Percentiles rank a stretch among this genome's conserved stretches.
These are phyloP conservation scores for Protophormia terraenovae DNA, from an alignment of 2,888 invertebrate genomes.

Conservation along the genomic window DNA sequence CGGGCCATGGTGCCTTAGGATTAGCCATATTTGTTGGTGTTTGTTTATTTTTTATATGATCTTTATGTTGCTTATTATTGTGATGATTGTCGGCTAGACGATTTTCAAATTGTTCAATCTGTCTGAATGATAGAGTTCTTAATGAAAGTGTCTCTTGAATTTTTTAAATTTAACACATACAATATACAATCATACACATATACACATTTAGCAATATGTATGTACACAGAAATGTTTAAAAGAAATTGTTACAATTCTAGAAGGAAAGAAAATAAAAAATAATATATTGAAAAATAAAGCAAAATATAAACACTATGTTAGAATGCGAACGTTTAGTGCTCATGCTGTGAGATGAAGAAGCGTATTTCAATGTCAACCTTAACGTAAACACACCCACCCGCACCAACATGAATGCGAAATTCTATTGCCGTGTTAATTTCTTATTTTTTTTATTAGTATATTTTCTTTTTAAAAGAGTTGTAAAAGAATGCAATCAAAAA, in stretches of 20 bases:
- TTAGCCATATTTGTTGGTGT: constrained; percentile 79
- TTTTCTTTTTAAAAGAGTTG: background rate
- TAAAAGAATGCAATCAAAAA: background rate
- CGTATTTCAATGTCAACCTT: constrained; percentile 65
- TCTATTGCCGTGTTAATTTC: constrained; percentile 14
- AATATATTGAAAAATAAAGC: background rate
- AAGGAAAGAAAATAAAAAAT: constrained; percentile 5
- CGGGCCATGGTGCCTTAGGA: constrained; percentile 89
- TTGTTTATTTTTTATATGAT: background rate
- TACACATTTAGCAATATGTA: too few species aligned
- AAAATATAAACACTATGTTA: constrained; percentile 35
- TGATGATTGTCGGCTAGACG: constrained; percentile 1
- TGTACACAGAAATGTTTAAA: background rate
- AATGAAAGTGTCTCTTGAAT: constrained; percentile 50
- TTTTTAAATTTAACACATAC: background rate
- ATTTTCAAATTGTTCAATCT: constrained; percentile 54
- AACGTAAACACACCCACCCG: constrained; percentile 54
- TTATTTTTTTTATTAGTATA: background rate
- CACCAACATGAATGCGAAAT: constrained; percentile 50
- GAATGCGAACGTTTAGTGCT: too few species aligned
- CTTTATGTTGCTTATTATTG: background rate
- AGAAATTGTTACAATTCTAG: constrained; percentile 21
- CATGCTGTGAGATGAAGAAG: constrained; percentile 23
- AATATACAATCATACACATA: constrained; percentile 10
- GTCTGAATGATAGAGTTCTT: constrained; percentile 46